phyloP scores from a whole-genome alignment of 2,888 invertebrate genomes.

The Palloptera scutellata region DNA sequence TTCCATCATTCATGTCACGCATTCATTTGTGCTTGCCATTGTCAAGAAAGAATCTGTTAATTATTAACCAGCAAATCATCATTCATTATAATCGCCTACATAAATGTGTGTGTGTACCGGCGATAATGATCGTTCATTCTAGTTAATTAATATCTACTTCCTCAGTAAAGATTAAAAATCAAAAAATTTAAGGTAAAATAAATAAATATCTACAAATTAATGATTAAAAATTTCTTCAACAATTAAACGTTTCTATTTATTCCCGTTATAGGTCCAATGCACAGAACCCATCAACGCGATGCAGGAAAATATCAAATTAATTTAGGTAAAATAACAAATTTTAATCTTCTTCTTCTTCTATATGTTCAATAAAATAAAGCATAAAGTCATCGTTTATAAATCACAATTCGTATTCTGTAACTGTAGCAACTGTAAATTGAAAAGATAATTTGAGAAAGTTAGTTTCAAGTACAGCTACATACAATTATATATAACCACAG shows the following conservation, averaged over 20 bases:
- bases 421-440: too few species aligned
- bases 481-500: background rate
- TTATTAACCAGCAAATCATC: background rate
- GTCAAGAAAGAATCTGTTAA: background rate
- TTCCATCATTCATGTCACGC: too few species aligned
- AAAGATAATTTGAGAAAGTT: too few species aligned
- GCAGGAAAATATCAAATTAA: constrained; percentile 63
- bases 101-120: background rate
- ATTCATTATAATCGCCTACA: background rate
- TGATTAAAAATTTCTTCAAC: constrained; percentile 25
- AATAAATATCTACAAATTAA: background rate
- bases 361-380: background rate
- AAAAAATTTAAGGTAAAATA: constrained; percentile 2
- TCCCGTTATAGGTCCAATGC: constrained; percentile 60
- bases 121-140: background rate
- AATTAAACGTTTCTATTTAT: constrained; percentile 30
- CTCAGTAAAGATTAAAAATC: background rate
- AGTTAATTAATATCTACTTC: constrained; percentile 1
- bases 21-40: constrained; percentile 4
- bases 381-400: constrained; percentile 15
- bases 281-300: constrained; percentile 62
- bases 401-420: too few species aligned
- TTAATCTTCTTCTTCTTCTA: background rate
- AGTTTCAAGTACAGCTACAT: background rate
- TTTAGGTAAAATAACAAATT: constrained; percentile 55